Evolutionary conservation across 2,797 vertebrate species (phyloP).

Genomic region (Eleutherodactylus coqui): DNA sequence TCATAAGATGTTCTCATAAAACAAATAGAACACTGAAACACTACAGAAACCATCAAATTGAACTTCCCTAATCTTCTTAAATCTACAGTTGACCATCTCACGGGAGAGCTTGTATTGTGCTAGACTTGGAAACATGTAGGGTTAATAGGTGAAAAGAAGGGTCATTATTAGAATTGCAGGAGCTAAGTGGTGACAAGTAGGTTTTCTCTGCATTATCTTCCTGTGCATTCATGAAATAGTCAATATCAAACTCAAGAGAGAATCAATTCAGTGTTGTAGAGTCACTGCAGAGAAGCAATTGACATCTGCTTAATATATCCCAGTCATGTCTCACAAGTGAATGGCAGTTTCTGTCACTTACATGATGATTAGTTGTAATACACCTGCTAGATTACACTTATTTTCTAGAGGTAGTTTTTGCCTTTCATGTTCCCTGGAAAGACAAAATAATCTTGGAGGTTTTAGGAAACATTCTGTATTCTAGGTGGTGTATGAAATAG

Average conservation of each 20-base stretch:
- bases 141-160: constrained; percentile 24
- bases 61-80: not conserved
- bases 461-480: not conserved
- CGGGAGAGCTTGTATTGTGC: not conserved
- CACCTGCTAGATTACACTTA: not conserved
- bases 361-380: constrained; percentile 4
- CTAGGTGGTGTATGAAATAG: not conserved
- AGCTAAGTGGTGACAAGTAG: constrained; percentile 14
- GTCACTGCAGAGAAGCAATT: constrained; percentile 14
- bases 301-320: constrained; percentile 37
- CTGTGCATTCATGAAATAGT: constrained; percentile 47
- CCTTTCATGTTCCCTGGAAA: constrained; percentile 6
- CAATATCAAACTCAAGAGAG: constrained; percentile 35
- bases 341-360: constrained; percentile 16
- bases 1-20: too few relatives aligned
- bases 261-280: constrained; percentile 28
- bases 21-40: too few relatives aligned
- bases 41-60: not conserved
- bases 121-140: not conserved
- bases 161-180: constrained; percentile 18
- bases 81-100: not conserved
- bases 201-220: constrained; percentile 35
- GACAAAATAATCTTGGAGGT: not conserved
- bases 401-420: not conserved
- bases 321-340: constrained; percentile 31